Evolutionary conservation across 2,888 invertebrate genomes (phyloP).

Genomic region (Epsilonema sp.): DNA sequence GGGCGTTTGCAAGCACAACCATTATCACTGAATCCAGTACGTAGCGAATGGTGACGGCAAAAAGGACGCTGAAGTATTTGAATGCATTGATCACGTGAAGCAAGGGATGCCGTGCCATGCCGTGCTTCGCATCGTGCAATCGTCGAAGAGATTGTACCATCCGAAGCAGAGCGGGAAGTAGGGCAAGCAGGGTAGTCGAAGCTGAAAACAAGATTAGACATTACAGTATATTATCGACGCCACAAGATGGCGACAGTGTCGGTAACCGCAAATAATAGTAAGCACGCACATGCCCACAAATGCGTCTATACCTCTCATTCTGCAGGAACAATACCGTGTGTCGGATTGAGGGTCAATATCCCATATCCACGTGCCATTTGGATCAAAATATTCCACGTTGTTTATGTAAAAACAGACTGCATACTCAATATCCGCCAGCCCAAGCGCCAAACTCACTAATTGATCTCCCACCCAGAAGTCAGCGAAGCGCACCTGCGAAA

Average conservation of each 20-base stretch:
- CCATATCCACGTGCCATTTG: no score
- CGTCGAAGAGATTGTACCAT: background rate
- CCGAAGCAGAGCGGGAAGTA: background rate
- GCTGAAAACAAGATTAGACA: no score
- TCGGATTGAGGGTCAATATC: no score
- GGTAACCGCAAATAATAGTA: no score
- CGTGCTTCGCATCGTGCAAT: background rate
- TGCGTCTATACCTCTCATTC: no score
- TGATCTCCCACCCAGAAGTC: background rate
- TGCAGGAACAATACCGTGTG: no score
- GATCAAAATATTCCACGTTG: background rate
- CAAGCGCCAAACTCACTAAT: background rate
- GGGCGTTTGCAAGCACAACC: background rate
- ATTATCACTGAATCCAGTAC: background rate
- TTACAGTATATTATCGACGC: no score
- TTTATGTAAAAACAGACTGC: background rate
- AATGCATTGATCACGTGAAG: background rate
- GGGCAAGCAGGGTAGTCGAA: background rate
- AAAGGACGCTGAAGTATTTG: background rate
- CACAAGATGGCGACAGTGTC: no score
- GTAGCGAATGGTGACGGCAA: background rate
- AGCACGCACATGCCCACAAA: no score
- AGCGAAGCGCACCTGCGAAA: no score
- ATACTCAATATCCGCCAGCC: background rate
- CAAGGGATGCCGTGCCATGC: no score